Evolutionary conservation across 1,140 invertebrate genomes (phyloP).

Genomic region (Drosophila teissieri): DNA sequence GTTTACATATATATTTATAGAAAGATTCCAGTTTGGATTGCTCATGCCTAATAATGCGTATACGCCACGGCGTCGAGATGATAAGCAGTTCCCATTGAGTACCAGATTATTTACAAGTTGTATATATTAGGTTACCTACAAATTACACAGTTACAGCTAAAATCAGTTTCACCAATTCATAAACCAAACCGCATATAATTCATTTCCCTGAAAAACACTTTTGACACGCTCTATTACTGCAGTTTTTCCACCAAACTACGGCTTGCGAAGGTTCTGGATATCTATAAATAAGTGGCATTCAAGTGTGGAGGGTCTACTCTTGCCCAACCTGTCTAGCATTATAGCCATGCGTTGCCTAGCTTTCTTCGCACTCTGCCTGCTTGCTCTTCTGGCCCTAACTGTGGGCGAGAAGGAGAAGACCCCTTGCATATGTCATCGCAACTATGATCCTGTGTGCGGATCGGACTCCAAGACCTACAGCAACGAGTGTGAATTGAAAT

Average conservation of each 20-base stretch:
- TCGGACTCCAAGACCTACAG: constrained; percentile 55
- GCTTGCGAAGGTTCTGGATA: not conserved
- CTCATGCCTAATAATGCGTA: constrained; percentile 10
- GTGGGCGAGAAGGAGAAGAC: not conserved
- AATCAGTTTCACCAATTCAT: too few relatives aligned
- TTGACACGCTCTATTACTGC: not conserved
- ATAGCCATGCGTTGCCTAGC: constrained; percentile 57
- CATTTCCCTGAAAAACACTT: not conserved
- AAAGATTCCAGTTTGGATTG: constrained; percentile 6
- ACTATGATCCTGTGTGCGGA: constrained; percentile 60
- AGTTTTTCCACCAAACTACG: too few relatives aligned
- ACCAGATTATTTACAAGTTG: not conserved
- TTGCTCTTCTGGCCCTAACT: constrained; percentile 39
- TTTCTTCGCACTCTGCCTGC: constrained; percentile 44
- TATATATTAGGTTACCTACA: too few relatives aligned
- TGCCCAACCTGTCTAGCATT: constrained; percentile 26
- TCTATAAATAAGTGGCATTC: constrained; percentile 52
- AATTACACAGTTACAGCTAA: too few relatives aligned
- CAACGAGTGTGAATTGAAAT: constrained; percentile 61
- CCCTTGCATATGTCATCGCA: constrained; percentile 55
- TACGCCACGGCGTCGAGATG: constrained; percentile 8
- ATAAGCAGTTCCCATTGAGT: not conserved
- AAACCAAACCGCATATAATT: not conserved
- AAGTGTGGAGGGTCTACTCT: constrained; percentile 46
- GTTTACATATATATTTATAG: constrained; percentile 15